Evolutionary conservation across 2,888 invertebrate species (phyloP), one percentile per base, ranked within the genome.

Genomic region (Drosophila subquinaria): DNA sequence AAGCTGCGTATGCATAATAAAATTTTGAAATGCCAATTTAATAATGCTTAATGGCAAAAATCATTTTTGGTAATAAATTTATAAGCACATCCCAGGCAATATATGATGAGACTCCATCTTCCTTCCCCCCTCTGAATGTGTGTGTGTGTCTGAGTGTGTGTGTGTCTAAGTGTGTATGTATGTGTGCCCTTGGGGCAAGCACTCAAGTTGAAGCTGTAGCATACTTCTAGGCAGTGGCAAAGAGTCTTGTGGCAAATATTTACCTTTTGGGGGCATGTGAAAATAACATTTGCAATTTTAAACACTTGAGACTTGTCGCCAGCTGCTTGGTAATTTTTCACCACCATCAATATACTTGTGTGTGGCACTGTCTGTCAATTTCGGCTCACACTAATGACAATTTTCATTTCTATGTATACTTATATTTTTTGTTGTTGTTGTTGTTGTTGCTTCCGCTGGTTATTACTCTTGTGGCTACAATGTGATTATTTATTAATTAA

Each of bases 401-500:
- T 81, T 89, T 89, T 72, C 79, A 77, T 76, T 80, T 51, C 20
- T 20, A 20, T 20, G 20, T 20, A 20, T 20, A 45, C 17, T 59
- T 36, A 59, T 57, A 51, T 38, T 45, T 43, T n/a, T 68, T 60
- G n/a, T 66, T 61, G 40, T 30, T 53, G n/a, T 66, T 61, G 40
- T 30, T 53, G 8, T 48, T 64, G 8, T 48, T 64, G 55, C 48
- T 47, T 52, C 30, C 60, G 63, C 61, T 79, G 77, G 76, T 87
- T 86, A 90, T 90, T 90, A 84, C 87, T 85, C 86, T 69, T 84
- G 87, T 79, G 90, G 82, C 69, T 79, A 82, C 79, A 82, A 79
- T 82, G 84, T 79, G 82, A 84, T 90, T 88, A 90, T 91, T 90
- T 91, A 90, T 90, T 90, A 88, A 90, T 82, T 90, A 90, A 90